Conservation (phyloP, 2,888 invertebrate genomes). For the Coelogynopora nodosa region DNA sequence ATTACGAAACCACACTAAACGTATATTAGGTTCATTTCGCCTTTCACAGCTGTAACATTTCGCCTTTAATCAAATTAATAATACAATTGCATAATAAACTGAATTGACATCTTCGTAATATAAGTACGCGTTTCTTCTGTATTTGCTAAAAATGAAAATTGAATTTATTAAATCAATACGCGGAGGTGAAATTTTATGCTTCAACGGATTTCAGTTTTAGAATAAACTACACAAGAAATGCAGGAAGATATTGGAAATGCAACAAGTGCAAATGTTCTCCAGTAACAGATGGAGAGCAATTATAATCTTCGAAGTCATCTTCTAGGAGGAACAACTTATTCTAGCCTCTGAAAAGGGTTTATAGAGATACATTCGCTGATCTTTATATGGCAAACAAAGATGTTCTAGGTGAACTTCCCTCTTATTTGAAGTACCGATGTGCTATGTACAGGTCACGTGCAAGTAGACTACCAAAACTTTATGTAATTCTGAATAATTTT, state of each 20-base stretch:
- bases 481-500: too few relatives aligned
- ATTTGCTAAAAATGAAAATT: not conserved
- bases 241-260: not conserved
- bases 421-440: too few relatives aligned
- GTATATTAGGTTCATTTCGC: not conserved
- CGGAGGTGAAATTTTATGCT: not conserved
- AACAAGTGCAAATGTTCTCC: not conserved
- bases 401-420: too few relatives aligned
- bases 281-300: not conserved
- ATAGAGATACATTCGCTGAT: too few relatives aligned
- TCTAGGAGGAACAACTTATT: too few relatives aligned
- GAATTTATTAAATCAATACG: not conserved
- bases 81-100: too few relatives aligned
- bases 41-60: not conserved
- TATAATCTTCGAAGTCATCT: not conserved
- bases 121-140: not conserved
- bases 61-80: not conserved
- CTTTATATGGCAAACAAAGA: too few relatives aligned
- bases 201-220: not conserved
- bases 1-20: not conserved
- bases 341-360: too few relatives aligned
- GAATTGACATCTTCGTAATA: not conserved
- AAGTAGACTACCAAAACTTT: too few relatives aligned
- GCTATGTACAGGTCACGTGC: too few relatives aligned
- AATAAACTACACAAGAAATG: not conserved